A percentile compares a stretch with the other conserved stretches of the same genome.
Conservation (phyloP, 2,797 vertebrate species). For the Pipistrellus nathusii region DNA sequence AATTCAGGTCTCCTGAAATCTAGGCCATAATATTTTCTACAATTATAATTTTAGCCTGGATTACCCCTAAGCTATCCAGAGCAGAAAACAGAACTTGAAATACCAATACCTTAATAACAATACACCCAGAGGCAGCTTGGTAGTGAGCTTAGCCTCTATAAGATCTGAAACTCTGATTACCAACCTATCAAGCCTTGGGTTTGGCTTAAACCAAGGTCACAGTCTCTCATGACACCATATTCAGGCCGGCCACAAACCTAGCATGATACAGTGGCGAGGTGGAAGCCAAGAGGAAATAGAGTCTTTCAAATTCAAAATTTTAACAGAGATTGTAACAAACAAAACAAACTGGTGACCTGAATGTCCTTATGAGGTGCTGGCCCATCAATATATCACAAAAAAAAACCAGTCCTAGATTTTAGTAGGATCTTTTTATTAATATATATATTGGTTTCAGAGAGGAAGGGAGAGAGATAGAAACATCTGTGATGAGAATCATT, state of each 20-base stretch:
- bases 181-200: not conserved
- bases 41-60: not conserved
- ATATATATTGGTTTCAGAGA: too few relatives aligned
- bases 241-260: not conserved
- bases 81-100: not conserved
- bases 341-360: not conserved
- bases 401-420: not conserved
- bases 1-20: constrained; percentile 3
- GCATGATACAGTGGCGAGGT: not conserved
- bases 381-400: not conserved
- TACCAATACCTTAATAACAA: not conserved
- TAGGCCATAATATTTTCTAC: not conserved
- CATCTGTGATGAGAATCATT: too few relatives aligned
- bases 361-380: not conserved
- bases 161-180: not conserved
- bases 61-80: not conserved
- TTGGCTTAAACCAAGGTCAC: not conserved
- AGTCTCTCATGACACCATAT: not conserved
- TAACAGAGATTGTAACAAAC: not conserved
- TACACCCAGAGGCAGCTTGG: not conserved
- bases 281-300: not conserved
- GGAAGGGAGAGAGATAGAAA: too few relatives aligned
- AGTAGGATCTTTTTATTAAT: not conserved
- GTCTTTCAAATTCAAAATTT: not conserved
- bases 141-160: not conserved